Base-by-base conservation (phyloP, 2,797 vertebrate genomes). In the Macroramphosus scolopax region DNA sequence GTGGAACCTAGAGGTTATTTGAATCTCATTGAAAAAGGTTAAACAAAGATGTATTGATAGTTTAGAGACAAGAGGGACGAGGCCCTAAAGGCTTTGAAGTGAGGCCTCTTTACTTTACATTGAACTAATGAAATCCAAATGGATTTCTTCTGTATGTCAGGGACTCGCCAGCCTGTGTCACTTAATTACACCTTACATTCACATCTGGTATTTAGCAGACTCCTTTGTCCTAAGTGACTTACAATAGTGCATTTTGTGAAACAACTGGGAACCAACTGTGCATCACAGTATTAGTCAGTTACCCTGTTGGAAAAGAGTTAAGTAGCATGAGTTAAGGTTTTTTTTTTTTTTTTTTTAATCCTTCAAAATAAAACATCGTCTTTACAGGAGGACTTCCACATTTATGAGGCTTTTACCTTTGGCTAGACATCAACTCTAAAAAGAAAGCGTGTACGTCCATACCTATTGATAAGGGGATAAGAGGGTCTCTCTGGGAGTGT, bases 41-140 rank as follows among this genome's bases (percentile, higher is more conserved):
- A 88, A 86, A 86, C 75, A 77, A 81, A 83, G 74, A 75, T 59
- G 80, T 76, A n/a, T 84, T 84, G 68, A 83, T 86, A 83, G 73
- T 80, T 82, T 65, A 51, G 58, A 78, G 79, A 80, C 68, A 71
- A 86, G 68, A 74, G 88, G 75, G 85, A 84, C 75, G 76, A 85
- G 63, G 56, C 56, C 67, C 60, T 56, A 51, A 73, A 80, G 65
- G 42, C 49, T 73, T 78, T 61, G 43, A 69, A 80, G 72, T 48
- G 33, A 55, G 46, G 40, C 40, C 42, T n/a, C n/a, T n/a, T n/a
- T n/a, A 57, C 67, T 62, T 72, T 79, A 72, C 60, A 60, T 74
- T 61, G 26, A 78, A 62, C 26, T 42, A 37, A n/a, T n/a, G n/a
- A n/a, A n/a, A n/a, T n/a, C n/a, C n/a, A n/a, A n/a, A n/a, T n/a